Evolutionary conservation across 2,888 invertebrate genomes (phyloP).

Genomic region (Noctua pronuba): DNA sequence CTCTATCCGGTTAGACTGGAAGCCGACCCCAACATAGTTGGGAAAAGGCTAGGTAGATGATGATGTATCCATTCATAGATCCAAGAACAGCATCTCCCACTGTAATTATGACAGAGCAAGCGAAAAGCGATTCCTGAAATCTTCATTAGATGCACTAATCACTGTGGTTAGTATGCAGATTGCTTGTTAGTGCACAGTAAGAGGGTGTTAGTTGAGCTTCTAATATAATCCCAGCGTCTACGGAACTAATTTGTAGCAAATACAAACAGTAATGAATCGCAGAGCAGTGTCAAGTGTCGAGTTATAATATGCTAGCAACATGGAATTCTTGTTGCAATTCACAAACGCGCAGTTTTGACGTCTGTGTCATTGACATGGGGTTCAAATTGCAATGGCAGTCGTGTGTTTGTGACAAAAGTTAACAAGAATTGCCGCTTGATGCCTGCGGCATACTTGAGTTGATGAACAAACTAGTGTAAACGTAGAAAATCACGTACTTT

Average conservation of each 20-base stretch:
- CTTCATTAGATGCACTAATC: slow-evolving; percentile 35
- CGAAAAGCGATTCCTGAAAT: slow-evolving; percentile 27
- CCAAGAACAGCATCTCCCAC: not conserved
- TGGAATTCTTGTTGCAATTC: not conserved
- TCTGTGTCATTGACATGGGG: not conserved
- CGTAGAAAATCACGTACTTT: not conserved
- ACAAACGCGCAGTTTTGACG: not conserved
- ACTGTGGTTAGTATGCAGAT: slow-evolving; percentile 45
- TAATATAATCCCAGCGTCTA: slow-evolving; percentile 19
- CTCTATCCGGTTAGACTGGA: too few species aligned
- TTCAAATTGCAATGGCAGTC: not conserved
- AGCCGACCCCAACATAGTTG: too few species aligned
- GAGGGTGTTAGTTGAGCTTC: slow-evolving; percentile 27
- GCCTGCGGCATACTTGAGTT: not conserved
- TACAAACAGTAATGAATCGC: slow-evolving; percentile 21
- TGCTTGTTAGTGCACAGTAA: slow-evolving; percentile 25
- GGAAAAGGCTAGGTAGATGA: too few species aligned
- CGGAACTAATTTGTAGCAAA: slow-evolving; percentile 30
- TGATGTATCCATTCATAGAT: too few species aligned
- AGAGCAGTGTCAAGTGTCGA: not conserved
- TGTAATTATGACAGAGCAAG: not conserved
- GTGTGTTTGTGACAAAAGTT: not conserved
- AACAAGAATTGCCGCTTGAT: not conserved
- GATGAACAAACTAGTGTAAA: slow-evolving; percentile 1
- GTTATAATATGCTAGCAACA: not conserved